Percentiles rank a stretch among this genome's conserved stretches.
Evolutionary conservation across 1,140 invertebrate genomes (phyloP).

Genomic region (Euborellia annulipes): DNA sequence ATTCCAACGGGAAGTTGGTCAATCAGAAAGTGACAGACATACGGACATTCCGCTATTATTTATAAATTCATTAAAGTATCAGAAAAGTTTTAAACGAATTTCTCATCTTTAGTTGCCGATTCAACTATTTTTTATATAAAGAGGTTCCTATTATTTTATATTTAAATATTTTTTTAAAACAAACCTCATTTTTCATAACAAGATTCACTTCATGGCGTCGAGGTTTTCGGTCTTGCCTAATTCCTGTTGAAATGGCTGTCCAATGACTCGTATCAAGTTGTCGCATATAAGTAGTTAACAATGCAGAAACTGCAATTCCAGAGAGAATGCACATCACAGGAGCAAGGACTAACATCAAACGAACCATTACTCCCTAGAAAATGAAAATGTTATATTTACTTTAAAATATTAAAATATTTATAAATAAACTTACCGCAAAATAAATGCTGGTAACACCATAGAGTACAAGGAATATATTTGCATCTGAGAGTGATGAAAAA

Average conservation of each 20-base stretch:
- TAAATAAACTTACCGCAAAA: constrained; percentile 67
- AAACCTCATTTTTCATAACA: constrained; percentile 75
- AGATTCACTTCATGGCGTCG: constrained; percentile 66
- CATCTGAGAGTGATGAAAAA: constrained; percentile 83
- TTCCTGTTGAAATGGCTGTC: constrained; percentile 24
- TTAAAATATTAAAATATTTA: background rate
- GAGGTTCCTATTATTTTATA: too few relatives aligned
- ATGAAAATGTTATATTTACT: constrained; percentile 11
- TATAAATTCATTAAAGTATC: too few relatives aligned
- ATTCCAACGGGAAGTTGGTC: too few relatives aligned
- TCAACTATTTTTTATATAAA: too few relatives aligned
- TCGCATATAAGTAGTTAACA: constrained; percentile 81
- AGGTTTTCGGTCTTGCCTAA: constrained; percentile 41
- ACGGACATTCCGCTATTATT: too few relatives aligned
- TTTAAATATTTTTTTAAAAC: too few relatives aligned
- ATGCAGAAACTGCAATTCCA: constrained; percentile 81
- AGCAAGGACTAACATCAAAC: constrained; percentile 91
- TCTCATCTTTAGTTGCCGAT: too few relatives aligned
- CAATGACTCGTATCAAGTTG: constrained; percentile 49
- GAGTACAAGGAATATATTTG: constrained; percentile 93
- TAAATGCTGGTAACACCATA: constrained; percentile 97
- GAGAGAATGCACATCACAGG: constrained; percentile 96
- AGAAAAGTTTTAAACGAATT: too few relatives aligned
- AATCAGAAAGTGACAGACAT: too few relatives aligned
- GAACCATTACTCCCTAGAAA: constrained; percentile 88